Conservation (phyloP, 1,140 invertebrate genomes). For the Planococcus citri region DNA sequence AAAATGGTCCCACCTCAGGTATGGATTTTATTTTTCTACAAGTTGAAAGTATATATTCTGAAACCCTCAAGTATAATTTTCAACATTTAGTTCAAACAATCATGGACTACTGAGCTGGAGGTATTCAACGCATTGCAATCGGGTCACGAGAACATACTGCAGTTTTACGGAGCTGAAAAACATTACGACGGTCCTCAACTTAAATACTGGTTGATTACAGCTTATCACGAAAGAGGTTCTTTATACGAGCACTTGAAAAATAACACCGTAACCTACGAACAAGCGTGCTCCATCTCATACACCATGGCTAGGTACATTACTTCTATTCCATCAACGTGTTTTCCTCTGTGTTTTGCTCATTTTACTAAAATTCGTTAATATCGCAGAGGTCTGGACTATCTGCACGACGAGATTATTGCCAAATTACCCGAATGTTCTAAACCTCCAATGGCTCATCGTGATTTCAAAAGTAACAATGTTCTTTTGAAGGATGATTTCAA, state of each 20-base stretch:
- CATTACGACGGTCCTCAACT: conserved; percentile 47
- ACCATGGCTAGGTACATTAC: conserved; percentile 57
- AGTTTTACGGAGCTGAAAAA: conserved; percentile 81
- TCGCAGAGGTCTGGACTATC: conserved; percentile 64
- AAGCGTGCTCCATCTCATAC: conserved; percentile 74
- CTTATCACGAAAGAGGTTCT: conserved; percentile 86
- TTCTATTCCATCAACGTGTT: background rate
- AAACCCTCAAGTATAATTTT: background rate
- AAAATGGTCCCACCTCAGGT: conserved; percentile 51
- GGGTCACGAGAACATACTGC: conserved; percentile 81
- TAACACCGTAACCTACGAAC: conserved; percentile 72
- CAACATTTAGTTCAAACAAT: conserved; percentile 44
- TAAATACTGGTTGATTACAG: conserved; percentile 95
- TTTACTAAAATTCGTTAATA: too few relatives aligned
- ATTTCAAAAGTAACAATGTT: conserved; percentile 98
- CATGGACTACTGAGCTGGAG: conserved; percentile 74
- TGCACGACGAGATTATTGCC: conserved; percentile 77
- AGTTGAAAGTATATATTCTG: too few relatives aligned
- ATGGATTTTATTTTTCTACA: background rate
- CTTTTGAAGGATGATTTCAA: conserved; percentile 81
- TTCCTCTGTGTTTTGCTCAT: background rate
- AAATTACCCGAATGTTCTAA: conserved; percentile 59
- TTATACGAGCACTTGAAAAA: conserved; percentile 89
- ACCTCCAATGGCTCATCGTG: conserved; percentile 87
- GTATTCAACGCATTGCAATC: conserved; percentile 84